Evolutionary conservation across 2,888 invertebrate species (phyloP), one percentile per base, ranked within the genome.

Genomic region (Entomobrya multifasciata): DNA sequence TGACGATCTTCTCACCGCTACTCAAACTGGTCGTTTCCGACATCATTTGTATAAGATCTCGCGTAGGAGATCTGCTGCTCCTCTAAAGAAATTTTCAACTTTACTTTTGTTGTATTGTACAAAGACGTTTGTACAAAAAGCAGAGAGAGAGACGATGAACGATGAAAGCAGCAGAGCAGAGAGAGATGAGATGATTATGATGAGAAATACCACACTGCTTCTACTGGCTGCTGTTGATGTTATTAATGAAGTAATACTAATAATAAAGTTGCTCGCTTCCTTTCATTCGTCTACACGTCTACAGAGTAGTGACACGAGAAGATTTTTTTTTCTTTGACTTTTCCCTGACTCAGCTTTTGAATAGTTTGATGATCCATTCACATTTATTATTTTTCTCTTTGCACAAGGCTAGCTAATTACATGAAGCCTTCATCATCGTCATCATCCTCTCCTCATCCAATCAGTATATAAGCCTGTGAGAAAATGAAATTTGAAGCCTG

Each of bases 1-100:
- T 90, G 89, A 89, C 90, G 79, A 90, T 90, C 90, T 91, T 90
- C 88, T 90, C 91, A 60, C 90, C 91, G 86, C 91, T 91, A 87
- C 90, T 91, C 89, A 91, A 88, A 89, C 91, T 91, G 86, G 90
- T 90, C 79, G 90, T 90, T 86, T 91, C 91, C 85, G 91, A 91
- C 91, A 91, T 90, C 88, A 76, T 84, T 70, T 81, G 83, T 78
- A 87, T 87, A 83, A 83, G 60, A 74, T 87, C 57, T 60, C n/a
- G n/a, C n/a, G 55, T 41, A 20, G 3, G 20, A 30, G 74, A 55
- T 36, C 36, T n/a, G n/a, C 36, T 8, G 4, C 36, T 36, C 36
- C n/a, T 74, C 74, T 74, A 70, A 47, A 70, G 44, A 70, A 47
- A 47, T 65, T n/a, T 65, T 22, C 70, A 74, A 74, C 55, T 55